Base-by-base conservation (phyloP, 2,113 vertebrate genomes). In the Petroica traversi region DNA sequence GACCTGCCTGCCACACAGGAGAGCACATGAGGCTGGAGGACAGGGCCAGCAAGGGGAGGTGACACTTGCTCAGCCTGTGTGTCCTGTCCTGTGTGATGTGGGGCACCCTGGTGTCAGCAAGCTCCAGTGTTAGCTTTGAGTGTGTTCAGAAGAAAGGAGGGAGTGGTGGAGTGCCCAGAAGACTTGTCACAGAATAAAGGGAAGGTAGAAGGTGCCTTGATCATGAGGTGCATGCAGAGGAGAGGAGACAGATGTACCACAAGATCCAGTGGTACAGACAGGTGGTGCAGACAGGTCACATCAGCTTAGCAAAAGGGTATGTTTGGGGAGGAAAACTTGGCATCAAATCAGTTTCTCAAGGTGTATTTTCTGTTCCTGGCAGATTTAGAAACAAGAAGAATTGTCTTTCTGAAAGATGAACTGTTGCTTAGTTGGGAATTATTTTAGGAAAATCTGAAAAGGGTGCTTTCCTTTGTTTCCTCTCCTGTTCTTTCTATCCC, bases 191-290 rank as follows among this genome's bases (percentile, higher is more conserved):
- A 55, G 57, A 51, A 18, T 0, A 3, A 45, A 23, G 43, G n/a
- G 22, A 62, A 49, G 17, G 64, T 46, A 31, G 31, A 16, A 6
- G 36, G 13, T 85, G n/a, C 41, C 49, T 64, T 64, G 49, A 16
- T 73, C 11, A 3, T 22, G 9, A 31, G 0, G 2, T 45, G 0
- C 1, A 18, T 58, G 38, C 6, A 4, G 1, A 55, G 51, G 45
- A 64, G 34, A 82, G 19, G 20, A 34, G 78, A 9, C 5, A 34
- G 55, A 20, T 15, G 24, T 29, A 8, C 25, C 49, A 8, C 36
- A 38, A 34, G 55, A n/a, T 52, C 8, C 4, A 12, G 18, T 33
- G 55, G 12, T n/a, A n/a, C n/a, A n/a, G n/a, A n/a, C 54, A 86
- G 41, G 25, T 89, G 34, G 14, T 48, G 40, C 58, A 38, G 46